These are phyloP conservation scores for Nannobrachium achirus DNA, from an alignment of 2,113 vertebrate genomes.

Conservation along the genomic window DNA sequence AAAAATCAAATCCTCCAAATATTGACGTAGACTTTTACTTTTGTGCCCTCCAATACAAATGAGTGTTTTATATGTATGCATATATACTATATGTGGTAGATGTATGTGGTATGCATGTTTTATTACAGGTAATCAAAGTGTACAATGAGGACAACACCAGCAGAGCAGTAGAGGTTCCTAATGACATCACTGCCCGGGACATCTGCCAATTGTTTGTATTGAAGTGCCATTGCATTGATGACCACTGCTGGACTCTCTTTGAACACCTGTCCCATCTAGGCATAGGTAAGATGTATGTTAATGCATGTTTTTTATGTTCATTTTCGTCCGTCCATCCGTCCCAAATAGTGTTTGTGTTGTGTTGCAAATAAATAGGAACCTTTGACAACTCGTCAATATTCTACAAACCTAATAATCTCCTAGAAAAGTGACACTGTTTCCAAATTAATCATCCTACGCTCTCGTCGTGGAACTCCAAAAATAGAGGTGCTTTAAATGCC, in stretches of 20 bases:
- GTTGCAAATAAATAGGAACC: too few species aligned
- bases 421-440: too few species aligned
- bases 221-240: constrained; percentile 94
- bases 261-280: constrained; percentile 85
- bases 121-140: constrained; percentile 93
- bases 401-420: too few species aligned
- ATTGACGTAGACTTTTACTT: too few species aligned
- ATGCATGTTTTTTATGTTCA: neutral
- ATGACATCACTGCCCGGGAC: constrained; percentile 91
- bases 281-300: constrained; percentile 82
- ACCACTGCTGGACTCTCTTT: constrained; percentile 96
- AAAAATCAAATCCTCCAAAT: neutral
- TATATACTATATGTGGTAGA: too few species aligned
- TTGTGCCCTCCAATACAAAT: too few species aligned
- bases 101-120: neutral
- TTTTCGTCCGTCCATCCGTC: neutral
- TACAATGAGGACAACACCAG: constrained; percentile 95
- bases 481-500: neutral
- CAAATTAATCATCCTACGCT: neutral
- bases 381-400: too few species aligned
- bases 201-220: constrained; percentile 93
- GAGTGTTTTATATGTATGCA: too few species aligned
- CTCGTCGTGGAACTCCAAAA: neutral
- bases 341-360: neutral
- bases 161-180: constrained; percentile 91